Base-by-base conservation (phyloP, 2,797 vertebrate species). In the Danionella dracula region DNA sequence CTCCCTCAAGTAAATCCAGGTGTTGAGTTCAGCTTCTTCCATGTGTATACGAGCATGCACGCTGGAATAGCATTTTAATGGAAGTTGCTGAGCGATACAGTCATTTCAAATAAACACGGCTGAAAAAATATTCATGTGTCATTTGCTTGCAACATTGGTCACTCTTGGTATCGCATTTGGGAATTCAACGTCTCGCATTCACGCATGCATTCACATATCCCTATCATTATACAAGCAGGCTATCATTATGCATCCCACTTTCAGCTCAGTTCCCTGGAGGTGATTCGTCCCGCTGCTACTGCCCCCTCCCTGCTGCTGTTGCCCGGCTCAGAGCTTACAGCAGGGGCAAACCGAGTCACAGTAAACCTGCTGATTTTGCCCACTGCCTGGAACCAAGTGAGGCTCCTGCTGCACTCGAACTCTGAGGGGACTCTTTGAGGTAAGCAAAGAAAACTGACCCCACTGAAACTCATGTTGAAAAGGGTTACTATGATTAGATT, bases 61-160 rank as follows among this genome's bases (percentile, higher is more conserved):
- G 49, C 35, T 38, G 49, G 58, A 73, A 73, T 73, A 48, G 64
- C 54, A 71, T 71, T 73, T 68, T 67, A 73, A 76, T 73, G 67
- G 60, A 76, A 73, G 20, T 38, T 49, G 65, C 63, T 76, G 66
- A 65, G 49, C 46, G 21, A 71, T 76, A 49, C 50, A 70, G 58
- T 70, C 62, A 44, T 67, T 73, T 67, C 53, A 61, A 63, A 70
- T 66, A 66, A 69, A 41, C 54, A 34, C 23, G 50, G 48, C 41
- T 45, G 13, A 58, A 59, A 56, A 62, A 45, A 50, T 57, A 58
- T 64, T 64, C 50, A 57, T 34, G 59, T 34, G 10, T 12, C 17
- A 32, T 64, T 66, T 69, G 64, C 54, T 65, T 41, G 65, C 60
- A 68, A 56, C 55, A 11, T 15, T 23, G 23, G 42, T 10, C 64